Evolutionary conservation across 2,888 invertebrate species (phyloP), one percentile per base, ranked within the genome.

Genomic region (Kuschelorhynchus macadamiae): DNA sequence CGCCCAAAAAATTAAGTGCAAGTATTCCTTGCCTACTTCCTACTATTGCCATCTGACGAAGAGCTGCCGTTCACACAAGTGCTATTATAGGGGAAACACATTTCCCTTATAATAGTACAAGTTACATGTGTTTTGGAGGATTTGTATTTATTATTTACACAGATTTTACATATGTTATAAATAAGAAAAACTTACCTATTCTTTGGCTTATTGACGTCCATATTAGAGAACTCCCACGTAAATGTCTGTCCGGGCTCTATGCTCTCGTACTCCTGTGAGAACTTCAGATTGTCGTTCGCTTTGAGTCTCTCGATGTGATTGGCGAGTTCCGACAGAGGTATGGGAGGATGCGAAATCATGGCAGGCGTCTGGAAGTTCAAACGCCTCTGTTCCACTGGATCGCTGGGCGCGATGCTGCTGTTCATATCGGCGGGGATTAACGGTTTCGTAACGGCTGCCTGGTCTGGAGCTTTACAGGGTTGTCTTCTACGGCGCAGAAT

Each of bases 191-290:
- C 21, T n/a, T 21, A 55, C 44, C 99, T 92, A 85, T 99, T 99
- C 85, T 99, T 99, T 12, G 97, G 95, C 80, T 98, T 98, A 85
- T 99, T 99, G 32, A 95, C 91, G 82, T 99, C 98, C 89, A 96
- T 90, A 82, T 96, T 98, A 0, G 98, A 98, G 83, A 98, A 95
- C 83, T 99, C 98, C 99, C 99, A 99, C 0, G 98, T 98, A 83
- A 99, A 99, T 82, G 98, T 98, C 80, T 99, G 98, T 0, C 98
- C 98, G 1, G 99, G 98, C 82, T 99, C 99, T 73, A 99, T 99
- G 75, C 97, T 97, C 85, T 96, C 97, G 81, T 98, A 98, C 83
- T 98, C 98, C 85, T 98, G 96, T 12, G 97, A 97, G 85, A 99
- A 99, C 83, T 97, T 96, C 52, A 94, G 88, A 87, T 98, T 98